phyloP scores from a whole-genome alignment of 2,888 invertebrate genomes.

The Mesorhabditis belari region DNA sequence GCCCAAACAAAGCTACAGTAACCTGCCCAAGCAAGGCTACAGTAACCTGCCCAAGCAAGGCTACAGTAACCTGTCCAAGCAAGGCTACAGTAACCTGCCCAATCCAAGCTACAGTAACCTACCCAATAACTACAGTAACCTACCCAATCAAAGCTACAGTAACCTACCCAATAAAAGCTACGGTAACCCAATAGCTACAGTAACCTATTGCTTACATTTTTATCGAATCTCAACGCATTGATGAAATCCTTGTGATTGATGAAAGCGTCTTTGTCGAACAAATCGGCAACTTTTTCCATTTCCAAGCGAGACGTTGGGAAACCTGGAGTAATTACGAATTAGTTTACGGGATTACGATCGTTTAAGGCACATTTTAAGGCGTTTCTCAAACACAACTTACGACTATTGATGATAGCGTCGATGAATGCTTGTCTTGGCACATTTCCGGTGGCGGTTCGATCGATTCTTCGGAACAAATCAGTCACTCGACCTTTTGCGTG shows the following conservation, averaged over 20 bases:
- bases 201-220: slow-evolving; percentile 1
- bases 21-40: too few relatives aligned
- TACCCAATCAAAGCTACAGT: too few relatives aligned
- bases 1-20: too few relatives aligned
- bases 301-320: slow-evolving; percentile 94
- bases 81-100: too few relatives aligned
- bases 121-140: too few relatives aligned
- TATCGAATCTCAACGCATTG: slow-evolving; percentile 67
- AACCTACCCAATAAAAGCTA: too few relatives aligned
- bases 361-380: neutral
- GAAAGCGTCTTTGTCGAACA: slow-evolving; percentile 91
- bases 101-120: too few relatives aligned
- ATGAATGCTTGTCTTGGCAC: slow-evolving; percentile 93
- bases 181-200: too few relatives aligned
- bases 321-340: slow-evolving; percentile 57
- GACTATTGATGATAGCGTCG: slow-evolving; percentile 91
- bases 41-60: too few relatives aligned
- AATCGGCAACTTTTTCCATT: slow-evolving; percentile 96
- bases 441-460: slow-evolving; percentile 91
- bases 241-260: slow-evolving; percentile 99
- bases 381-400: slow-evolving; percentile 57
- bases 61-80: too few relatives aligned
- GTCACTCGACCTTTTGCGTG: slow-evolving; percentile 71
- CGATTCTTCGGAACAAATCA: slow-evolving; percentile 96
- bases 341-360: neutral